Evolutionary conservation across 2,113 vertebrate species (phyloP).

Genomic region (Mastomys natalensis): DNA sequence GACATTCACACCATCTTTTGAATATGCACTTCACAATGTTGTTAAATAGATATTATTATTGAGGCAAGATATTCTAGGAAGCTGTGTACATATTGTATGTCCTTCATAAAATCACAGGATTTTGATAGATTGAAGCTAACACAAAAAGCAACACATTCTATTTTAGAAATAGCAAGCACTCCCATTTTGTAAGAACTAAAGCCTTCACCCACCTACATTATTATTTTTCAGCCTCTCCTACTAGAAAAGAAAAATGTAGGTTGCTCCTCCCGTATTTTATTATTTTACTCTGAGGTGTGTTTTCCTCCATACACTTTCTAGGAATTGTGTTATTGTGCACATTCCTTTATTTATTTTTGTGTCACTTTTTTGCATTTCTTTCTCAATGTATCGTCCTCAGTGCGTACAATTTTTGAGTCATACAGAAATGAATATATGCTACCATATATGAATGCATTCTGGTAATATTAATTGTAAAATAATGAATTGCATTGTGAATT

Average conservation of each 20-base stretch:
- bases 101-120: not conserved
- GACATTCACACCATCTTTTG: not conserved
- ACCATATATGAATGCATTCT: not conserved
- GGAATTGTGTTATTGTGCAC: not conserved
- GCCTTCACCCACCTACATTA: not conserved
- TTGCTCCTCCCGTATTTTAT: not conserved
- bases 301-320: not conserved
- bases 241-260: not conserved
- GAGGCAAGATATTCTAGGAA: not conserved
- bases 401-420: not conserved
- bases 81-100: too few relatives aligned
- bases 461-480: not conserved
- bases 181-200: not conserved
- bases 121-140: not conserved
- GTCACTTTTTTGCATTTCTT: not conserved
- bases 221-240: not conserved
- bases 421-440: not conserved
- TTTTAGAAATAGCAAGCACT: not conserved
- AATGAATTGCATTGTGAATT: not conserved
- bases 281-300: too few relatives aligned
- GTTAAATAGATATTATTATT: not conserved
- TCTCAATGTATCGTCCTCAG: not conserved
- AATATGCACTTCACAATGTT: not conserved
- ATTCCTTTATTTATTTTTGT: not conserved
- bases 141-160: not conserved